Evolutionary conservation across 2,113 vertebrate genomes (phyloP).

Genomic region (Hyperopisus bebe): DNA sequence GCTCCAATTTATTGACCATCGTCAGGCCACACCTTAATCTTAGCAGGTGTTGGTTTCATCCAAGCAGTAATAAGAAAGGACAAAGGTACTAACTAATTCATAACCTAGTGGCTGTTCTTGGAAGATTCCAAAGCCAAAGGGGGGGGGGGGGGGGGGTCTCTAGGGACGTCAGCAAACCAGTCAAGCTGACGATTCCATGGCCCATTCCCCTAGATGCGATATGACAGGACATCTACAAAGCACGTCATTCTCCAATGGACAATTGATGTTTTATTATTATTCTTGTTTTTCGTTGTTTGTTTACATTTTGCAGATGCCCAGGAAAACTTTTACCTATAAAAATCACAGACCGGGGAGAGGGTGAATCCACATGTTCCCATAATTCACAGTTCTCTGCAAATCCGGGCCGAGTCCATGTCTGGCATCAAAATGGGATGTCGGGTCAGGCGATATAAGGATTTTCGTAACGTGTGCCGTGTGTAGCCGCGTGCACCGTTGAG

Average conservation of each 20-base stretch:
- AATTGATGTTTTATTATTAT: constrained; percentile 53
- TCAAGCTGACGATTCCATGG: constrained; percentile 60
- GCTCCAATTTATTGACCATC: constrained; percentile 25
- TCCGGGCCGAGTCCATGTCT: background rate
- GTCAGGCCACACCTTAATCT: constrained; percentile 27
- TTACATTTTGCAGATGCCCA: constrained; percentile 44
- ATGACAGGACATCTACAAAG: constrained; percentile 69
- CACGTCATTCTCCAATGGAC: constrained; percentile 66
- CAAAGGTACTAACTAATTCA: constrained; percentile 71
- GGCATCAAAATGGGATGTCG: background rate
- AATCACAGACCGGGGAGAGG: background rate
- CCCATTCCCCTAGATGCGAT: constrained; percentile 65
- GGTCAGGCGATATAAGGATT: background rate
- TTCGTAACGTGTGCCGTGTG: too few species aligned
- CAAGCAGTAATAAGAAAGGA: constrained; percentile 53
- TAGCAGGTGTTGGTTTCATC: constrained; percentile 59
- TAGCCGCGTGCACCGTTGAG: background rate
- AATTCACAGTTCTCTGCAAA: constrained; percentile 7
- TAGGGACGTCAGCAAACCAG: constrained; percentile 62
- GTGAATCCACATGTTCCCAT: background rate
- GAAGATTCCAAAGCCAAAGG: constrained; percentile 56
- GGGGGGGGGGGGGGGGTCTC: constrained; percentile 47
- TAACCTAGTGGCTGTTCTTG: constrained; percentile 57
- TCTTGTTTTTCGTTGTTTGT: constrained; percentile 56
- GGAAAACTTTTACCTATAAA: constrained; percentile 47